Percentiles rank a stretch among this genome's conserved stretches.
Evolutionary conservation across 2,113 vertebrate genomes (phyloP).

Genomic region (Neodon shergylaensis): DNA sequence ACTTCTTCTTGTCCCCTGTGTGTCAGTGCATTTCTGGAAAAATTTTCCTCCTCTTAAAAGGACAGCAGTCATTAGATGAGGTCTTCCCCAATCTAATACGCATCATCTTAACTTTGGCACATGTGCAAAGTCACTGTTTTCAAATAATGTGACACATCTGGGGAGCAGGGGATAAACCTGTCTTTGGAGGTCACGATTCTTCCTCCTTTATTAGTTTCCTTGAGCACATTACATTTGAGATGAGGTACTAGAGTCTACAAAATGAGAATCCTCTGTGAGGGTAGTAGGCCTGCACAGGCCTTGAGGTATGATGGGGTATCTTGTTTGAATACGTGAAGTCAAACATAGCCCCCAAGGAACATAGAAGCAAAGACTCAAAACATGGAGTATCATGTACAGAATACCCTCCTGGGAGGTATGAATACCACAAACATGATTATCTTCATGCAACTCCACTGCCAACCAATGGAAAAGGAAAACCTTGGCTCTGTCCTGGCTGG

Average conservation of each 20-base stretch:
- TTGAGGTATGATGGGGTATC: background rate
- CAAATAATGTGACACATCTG: background rate
- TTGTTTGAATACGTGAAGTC: background rate
- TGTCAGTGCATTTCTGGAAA: background rate
- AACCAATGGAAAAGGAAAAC: background rate
- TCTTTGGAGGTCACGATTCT: background rate
- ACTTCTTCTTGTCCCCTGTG: background rate
- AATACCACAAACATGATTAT: rapidly evolving
- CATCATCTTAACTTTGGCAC: background rate
- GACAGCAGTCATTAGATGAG: background rate
- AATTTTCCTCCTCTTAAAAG: background rate
- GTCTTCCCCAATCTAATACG: background rate
- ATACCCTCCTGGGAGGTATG: rapidly evolving
- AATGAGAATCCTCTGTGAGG: background rate
- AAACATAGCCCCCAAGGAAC: background rate
- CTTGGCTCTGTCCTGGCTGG: background rate
- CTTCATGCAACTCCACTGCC: no score
- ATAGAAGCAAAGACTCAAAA: background rate
- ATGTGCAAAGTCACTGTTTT: background rate
- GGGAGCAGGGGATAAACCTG: background rate
- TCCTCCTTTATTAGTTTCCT: background rate
- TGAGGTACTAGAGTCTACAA: background rate
- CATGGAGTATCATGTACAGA: rapidly evolving
- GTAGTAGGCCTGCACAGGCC: background rate
- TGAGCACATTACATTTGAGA: background rate